Evolutionary conservation across 2,797 vertebrate species (phyloP).

Genomic region (Tenualosa thibaudeaui): DNA sequence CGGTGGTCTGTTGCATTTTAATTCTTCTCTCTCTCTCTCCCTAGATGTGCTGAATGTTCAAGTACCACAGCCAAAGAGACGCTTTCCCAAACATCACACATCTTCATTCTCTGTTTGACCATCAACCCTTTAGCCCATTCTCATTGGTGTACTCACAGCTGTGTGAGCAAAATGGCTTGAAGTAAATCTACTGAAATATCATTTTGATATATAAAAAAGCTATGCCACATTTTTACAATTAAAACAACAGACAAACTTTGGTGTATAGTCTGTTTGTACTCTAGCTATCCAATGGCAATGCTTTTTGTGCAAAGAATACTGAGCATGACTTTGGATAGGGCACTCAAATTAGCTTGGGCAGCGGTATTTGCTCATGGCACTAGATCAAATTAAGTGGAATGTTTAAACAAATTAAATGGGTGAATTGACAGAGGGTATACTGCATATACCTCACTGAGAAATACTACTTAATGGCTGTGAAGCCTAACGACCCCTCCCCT

Average conservation of each 20-base stretch:
- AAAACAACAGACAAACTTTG: too few relatives aligned
- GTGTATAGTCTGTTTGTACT: neutral
- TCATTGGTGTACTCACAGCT: too few relatives aligned
- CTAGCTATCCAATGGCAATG: neutral
- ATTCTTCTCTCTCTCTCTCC: neutral
- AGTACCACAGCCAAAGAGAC: neutral
- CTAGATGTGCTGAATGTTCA: neutral
- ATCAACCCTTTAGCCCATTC: too few relatives aligned
- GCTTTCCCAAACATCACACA: neutral
- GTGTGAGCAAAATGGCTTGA: too few relatives aligned
- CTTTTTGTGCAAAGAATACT: neutral
- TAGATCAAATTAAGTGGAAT: neutral
- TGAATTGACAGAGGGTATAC: too few relatives aligned
- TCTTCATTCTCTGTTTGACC: neutral
- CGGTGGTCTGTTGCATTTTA: neutral
- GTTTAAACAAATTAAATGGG: too few relatives aligned
- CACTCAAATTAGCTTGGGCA: neutral
- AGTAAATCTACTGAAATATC: too few relatives aligned
- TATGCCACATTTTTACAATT: too few relatives aligned
- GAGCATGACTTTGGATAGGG: neutral
- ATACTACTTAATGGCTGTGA: too few relatives aligned
- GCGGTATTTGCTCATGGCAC: neutral
- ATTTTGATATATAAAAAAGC: too few relatives aligned
- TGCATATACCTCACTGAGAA: too few relatives aligned
- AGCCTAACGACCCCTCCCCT: too few relatives aligned